These are phyloP conservation scores for Parnassius apollo DNA, from an alignment of 2,888 invertebrate genomes.

Conservation along the genomic window DNA sequence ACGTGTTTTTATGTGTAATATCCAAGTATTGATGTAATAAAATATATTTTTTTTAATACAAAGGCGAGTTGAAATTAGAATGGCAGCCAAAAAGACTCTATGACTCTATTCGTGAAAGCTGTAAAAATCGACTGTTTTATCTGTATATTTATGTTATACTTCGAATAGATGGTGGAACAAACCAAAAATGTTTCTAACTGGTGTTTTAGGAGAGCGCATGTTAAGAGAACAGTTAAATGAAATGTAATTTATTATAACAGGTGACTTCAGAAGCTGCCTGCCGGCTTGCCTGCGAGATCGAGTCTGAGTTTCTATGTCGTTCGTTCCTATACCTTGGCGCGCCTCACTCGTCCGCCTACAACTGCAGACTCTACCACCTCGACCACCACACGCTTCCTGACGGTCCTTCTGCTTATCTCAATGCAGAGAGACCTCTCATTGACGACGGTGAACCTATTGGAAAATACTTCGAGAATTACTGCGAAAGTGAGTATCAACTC, in stretches of 20 bases:
- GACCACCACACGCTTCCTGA: constrained; percentile 96
- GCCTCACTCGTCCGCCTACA: constrained; percentile 90
- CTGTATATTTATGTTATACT: no score
- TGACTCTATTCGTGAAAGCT: no score
- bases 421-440: constrained; percentile 93
- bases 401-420: constrained; percentile 94
- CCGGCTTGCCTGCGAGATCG: constrained; percentile 93
- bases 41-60: constrained; percentile 19
- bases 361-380: constrained; percentile 94
- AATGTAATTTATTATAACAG: constrained; percentile 47
- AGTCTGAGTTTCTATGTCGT: constrained; percentile 95
- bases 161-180: no score
- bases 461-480: constrained; percentile 93
- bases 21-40: background rate
- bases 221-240: no score
- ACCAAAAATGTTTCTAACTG: no score
- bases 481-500: constrained; percentile 86
- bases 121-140: no score
- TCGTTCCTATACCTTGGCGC: constrained; percentile 90
- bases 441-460: constrained; percentile 95
- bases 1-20: no score
- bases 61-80: constrained; percentile 11
- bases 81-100: background rate
- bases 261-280: constrained; percentile 95
- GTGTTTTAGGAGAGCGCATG: no score